Evolutionary conservation across 2,113 vertebrate species (phyloP).

Genomic region (Scatophagus argus): DNA sequence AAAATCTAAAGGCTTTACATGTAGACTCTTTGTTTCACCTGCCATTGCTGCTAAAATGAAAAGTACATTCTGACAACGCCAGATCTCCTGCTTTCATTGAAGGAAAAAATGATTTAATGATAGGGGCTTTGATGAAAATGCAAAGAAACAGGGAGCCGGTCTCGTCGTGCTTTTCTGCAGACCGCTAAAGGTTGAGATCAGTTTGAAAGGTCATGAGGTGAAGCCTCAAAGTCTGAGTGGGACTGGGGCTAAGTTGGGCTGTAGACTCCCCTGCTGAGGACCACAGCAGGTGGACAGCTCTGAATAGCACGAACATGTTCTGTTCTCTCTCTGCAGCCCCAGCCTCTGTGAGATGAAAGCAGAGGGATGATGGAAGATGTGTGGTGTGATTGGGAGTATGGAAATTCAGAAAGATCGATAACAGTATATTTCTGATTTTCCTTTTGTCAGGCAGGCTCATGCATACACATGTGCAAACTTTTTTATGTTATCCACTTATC

Average conservation of each 20-base stretch:
- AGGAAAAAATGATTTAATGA: background rate
- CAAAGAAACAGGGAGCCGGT: constrained; percentile 8
- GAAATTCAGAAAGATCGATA: constrained; percentile 52
- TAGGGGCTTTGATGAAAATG: constrained; percentile 17
- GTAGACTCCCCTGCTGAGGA: constrained; percentile 54
- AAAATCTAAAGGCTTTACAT: background rate
- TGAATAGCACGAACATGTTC: constrained; percentile 48
- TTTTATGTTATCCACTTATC: constrained; percentile 6
- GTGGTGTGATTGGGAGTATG: background rate
- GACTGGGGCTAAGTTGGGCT: constrained; percentile 33
- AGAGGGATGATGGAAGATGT: constrained; percentile 39
- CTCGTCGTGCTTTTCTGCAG: constrained; percentile 16
- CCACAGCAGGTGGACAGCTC: constrained; percentile 46
- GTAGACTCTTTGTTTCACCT: constrained; percentile 4
- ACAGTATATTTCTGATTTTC: constrained; percentile 25
- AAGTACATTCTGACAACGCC: background rate
- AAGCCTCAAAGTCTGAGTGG: constrained; percentile 63
- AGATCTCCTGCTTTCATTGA: constrained; percentile 6
- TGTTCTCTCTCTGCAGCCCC: constrained; percentile 38
- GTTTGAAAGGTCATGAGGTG: constrained; percentile 55
- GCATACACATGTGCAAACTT: constrained; percentile 13
- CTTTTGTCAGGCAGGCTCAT: constrained; percentile 3
- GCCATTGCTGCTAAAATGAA: background rate
- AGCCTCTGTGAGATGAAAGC: constrained; percentile 63
- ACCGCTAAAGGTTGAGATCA: constrained; percentile 60